Base-by-base conservation (phyloP, 2,797 vertebrate species). In the Eupleurogrammus muticus region DNA sequence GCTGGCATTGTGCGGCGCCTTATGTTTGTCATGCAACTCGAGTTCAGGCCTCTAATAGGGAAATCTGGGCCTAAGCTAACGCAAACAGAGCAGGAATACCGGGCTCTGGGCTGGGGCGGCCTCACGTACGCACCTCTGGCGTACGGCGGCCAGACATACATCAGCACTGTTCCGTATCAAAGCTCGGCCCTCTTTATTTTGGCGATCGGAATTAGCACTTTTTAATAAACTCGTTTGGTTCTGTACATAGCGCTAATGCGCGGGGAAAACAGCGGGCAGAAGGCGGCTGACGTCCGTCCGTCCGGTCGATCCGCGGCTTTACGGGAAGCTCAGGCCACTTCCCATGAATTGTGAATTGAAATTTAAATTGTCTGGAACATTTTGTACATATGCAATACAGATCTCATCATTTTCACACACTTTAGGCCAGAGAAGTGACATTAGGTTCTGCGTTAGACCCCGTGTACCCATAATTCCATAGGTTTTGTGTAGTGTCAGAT, bases 151-250 rank as follows among this genome's bases (percentile, higher is more conserved):
- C 70, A 88, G 76, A 82, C 70, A 58, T 73, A 85, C 60, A 90
- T 90, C 87, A 81, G 78, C 75, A 83, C 81, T 40, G 82, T 80
- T 84, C 86, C 70, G 81, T 87, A 91, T 94, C 90, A 92, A 92
- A 92, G 87, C 53, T 47, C 77, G n/a, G 46, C 36, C 16, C 9
- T 67, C 57, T 87, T 90, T 87, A 87, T 87, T 87, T 90, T 88
- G 84, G 84, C 76, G 66, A 79, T 70, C 66, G 28, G 82, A 79
- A 81, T 89, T 82, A 88, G 72, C 79, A 64, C 75, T 83, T 91
- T 90, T 92, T 91, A 92, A 90, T 91, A 82, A 92, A 89, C 72
- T 83, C 67, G 57, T 82, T 87, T 90, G 85, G 88, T 77, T 83
- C 77, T 79, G 78, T 85, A 89, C 84, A 84, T 81, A 86, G 71